Evolutionary conservation across 2,113 vertebrate species (phyloP).

Genomic region (Tonatia bakeri): DNA sequence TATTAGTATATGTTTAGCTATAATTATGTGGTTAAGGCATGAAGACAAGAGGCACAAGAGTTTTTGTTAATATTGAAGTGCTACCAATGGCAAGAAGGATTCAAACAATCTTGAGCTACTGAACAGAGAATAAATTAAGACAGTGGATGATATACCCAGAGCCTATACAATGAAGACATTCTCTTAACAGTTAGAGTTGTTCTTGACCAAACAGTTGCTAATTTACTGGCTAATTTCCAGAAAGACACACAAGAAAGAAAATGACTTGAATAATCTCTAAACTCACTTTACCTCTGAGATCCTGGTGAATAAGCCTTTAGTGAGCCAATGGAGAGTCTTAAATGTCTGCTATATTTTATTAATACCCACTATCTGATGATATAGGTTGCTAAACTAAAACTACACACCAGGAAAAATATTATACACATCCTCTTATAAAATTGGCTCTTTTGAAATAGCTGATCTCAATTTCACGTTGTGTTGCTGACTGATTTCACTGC

Average conservation of each 20-base stretch:
- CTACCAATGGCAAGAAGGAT: not conserved
- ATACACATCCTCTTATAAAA: not conserved
- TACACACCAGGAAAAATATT: not conserved
- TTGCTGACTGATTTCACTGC: not conserved
- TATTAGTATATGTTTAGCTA: conserved; percentile 29
- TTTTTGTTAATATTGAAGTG: not conserved
- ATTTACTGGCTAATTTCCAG: not conserved
- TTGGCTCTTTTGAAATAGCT: not conserved
- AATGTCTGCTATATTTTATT: not conserved
- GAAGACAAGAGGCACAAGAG: not conserved
- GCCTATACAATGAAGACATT: not conserved
- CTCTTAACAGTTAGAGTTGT: not conserved
- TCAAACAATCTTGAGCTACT: not conserved
- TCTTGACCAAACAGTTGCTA: not conserved
- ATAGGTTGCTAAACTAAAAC: not conserved
- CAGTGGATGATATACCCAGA: not conserved
- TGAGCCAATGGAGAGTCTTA: not conserved
- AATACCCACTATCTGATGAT: not conserved
- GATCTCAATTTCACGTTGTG: not conserved
- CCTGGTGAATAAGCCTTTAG: not conserved
- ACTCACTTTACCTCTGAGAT: not conserved
- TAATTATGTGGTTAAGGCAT: not conserved
- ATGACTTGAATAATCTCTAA: not conserved
- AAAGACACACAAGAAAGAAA: not conserved
- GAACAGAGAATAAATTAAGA: not conserved